A percentile compares a stretch with the other conserved stretches of the same genome.
phyloP scores from a whole-genome alignment of 1,140 invertebrate genomes.

The Intoshia linei region DNA sequence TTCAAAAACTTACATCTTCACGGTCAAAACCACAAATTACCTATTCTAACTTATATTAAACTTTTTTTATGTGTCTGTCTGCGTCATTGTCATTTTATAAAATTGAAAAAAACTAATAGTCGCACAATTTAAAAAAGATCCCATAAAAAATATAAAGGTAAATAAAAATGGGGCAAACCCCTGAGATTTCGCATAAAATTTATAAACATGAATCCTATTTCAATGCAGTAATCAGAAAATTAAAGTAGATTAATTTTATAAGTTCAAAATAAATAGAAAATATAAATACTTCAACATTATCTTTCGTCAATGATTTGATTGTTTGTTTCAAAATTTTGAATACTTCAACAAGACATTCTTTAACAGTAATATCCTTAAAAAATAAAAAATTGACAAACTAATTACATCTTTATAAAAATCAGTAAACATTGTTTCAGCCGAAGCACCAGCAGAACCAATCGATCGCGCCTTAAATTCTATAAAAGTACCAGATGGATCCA shows the following conservation, averaged over 20 bases:
- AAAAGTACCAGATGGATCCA: conserved; percentile 88
- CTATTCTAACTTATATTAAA: too few relatives aligned
- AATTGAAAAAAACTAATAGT: too few relatives aligned
- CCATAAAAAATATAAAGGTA: neutral
- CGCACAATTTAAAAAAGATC: too few relatives aligned
- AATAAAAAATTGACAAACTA: neutral
- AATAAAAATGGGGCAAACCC: neutral
- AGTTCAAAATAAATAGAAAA: neutral
- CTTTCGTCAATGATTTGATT: conserved; percentile 82
- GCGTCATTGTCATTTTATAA: too few relatives aligned
- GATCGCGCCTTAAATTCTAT: conserved; percentile 90
- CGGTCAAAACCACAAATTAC: too few relatives aligned
- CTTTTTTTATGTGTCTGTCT: too few relatives aligned
- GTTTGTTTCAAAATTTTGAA: conserved; percentile 88
- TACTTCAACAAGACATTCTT: conserved; percentile 30
- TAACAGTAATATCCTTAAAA: neutral
- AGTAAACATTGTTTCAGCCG: neutral
- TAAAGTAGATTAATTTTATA: neutral
- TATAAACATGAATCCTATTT: neutral
- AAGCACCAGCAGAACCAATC: conserved; percentile 46
- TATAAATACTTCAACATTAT: conserved; percentile 60
- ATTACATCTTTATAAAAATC: neutral
- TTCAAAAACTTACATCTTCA: too few relatives aligned
- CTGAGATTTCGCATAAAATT: neutral
- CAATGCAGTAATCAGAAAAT: neutral